Evolutionary conservation across 2,113 vertebrate genomes (phyloP).

Genomic region (Taxidea taxus): DNA sequence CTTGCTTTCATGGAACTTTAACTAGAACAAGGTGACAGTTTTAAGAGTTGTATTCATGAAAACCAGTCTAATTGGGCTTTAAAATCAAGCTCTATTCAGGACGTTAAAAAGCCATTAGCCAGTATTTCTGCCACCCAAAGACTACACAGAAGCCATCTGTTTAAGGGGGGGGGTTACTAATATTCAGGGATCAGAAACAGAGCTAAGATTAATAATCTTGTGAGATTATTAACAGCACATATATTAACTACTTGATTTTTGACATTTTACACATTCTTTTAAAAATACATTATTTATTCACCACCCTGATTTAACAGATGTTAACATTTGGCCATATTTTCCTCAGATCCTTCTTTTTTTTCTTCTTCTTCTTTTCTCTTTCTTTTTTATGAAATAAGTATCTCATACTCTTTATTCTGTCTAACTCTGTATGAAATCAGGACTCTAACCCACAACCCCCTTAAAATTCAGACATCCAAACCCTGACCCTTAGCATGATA

Average conservation of each 20-base stretch:
- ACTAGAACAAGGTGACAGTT: background rate
- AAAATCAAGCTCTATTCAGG: background rate
- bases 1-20: background rate
- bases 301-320: conserved; percentile 34
- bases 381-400: background rate
- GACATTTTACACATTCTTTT: conserved; percentile 48
- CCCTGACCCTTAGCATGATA: background rate
- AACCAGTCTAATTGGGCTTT: background rate
- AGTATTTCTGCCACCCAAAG: background rate
- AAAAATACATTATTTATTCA: conserved; percentile 46
- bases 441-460: background rate
- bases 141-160: background rate
- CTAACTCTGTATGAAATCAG: conserved; percentile 6
- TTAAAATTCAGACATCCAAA: background rate
- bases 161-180: background rate
- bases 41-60: background rate
- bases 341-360: background rate
- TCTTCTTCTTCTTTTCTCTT: background rate
- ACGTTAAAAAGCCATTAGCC: background rate
- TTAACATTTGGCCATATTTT: conserved; percentile 48
- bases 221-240: background rate
- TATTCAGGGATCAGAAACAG: background rate
- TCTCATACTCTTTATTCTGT: background rate
- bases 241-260: conserved; percentile 35
- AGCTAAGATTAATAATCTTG: background rate